Percentiles rank a stretch among this genome's conserved stretches.
Conservation (phyloP, 2,888 invertebrate genomes). For the Xestia ashworthii region DNA sequence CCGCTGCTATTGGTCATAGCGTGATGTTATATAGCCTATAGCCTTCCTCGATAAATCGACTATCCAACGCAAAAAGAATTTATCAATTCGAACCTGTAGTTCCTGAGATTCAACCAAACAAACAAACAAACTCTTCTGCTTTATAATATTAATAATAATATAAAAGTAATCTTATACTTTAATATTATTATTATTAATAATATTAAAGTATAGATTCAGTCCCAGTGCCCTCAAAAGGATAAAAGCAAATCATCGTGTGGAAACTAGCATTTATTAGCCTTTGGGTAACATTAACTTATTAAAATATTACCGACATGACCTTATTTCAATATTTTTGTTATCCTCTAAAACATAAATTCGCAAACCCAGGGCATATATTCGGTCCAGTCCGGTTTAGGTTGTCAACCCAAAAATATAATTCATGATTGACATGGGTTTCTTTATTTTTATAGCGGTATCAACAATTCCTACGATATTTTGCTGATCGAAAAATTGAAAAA, state of each 20-base stretch:
- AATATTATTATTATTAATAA: too few species aligned
- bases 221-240: background rate
- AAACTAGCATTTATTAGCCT: background rate
- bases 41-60: too few species aligned
- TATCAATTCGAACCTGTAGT: too few species aligned
- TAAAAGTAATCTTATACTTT: too few species aligned
- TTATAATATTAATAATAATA: too few species aligned
- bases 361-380: slow-evolving; percentile 4
- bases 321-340: slow-evolving; percentile 12
- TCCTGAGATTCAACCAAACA: too few species aligned
- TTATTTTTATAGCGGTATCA: slow-evolving; percentile 43
- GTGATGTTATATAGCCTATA: too few species aligned
- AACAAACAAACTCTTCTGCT: too few species aligned
- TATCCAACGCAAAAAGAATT: too few species aligned
- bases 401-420: slow-evolving; percentile 48
- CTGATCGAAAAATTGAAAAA: slow-evolving; percentile 20
- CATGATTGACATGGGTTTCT: slow-evolving; percentile 57
- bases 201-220: too few species aligned
- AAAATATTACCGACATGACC: background rate
- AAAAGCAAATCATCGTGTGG: background rate
- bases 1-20: too few species aligned
- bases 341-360: slow-evolving; percentile 3
- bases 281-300: background rate
- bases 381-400: slow-evolving; percentile 40
- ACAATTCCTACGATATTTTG: slow-evolving; percentile 6